A percentile compares a stretch with the other conserved stretches of the same genome.
Evolutionary conservation across 2,888 invertebrate species (phyloP).

Genomic region (Archips xylosteana): DNA sequence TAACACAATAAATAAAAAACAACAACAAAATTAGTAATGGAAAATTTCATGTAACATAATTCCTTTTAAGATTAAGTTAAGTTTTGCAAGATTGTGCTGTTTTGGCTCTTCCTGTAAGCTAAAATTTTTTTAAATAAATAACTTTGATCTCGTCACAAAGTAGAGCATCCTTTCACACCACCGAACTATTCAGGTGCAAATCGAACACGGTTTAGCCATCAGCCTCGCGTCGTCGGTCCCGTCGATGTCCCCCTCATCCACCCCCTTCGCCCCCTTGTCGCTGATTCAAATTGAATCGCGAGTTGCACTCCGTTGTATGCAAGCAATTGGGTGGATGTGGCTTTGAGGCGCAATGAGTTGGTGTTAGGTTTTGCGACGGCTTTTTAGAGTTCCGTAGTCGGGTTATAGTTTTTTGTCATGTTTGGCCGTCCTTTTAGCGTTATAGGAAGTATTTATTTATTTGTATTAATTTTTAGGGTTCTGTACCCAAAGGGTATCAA

Average conservation of each 20-base stretch:
- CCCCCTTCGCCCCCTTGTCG: conserved; percentile 54
- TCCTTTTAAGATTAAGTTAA: too few relatives aligned
- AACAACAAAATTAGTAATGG: too few relatives aligned
- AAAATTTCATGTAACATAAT: too few relatives aligned
- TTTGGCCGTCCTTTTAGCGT: too few relatives aligned
- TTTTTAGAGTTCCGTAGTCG: not conserved
- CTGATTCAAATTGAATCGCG: conserved; percentile 77
- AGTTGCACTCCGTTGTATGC: conserved; percentile 70
- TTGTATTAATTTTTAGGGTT: too few relatives aligned
- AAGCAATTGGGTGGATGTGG: conserved; percentile 71
- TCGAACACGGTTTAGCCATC: conserved; percentile 84
- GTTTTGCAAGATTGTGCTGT: too few relatives aligned
- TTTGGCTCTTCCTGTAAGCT: too few relatives aligned
- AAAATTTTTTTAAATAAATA: too few relatives aligned
- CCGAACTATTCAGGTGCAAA: conserved; percentile 73
- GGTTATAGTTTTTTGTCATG: too few relatives aligned
- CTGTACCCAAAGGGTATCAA: too few relatives aligned
- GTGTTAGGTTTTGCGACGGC: not conserved
- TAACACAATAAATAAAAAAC: too few relatives aligned
- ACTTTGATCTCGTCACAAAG: conserved; percentile 39
- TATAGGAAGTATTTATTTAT: too few relatives aligned
- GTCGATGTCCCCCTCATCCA: conserved; percentile 46
- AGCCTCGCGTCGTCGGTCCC: conserved; percentile 66
- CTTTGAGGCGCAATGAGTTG: conserved; percentile 47
- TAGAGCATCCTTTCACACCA: conserved; percentile 58